A percentile compares a stretch with the other conserved stretches of the same genome.
Conservation (phyloP, 1,140 invertebrate species). For the Cardiocondyla obscurior region DNA sequence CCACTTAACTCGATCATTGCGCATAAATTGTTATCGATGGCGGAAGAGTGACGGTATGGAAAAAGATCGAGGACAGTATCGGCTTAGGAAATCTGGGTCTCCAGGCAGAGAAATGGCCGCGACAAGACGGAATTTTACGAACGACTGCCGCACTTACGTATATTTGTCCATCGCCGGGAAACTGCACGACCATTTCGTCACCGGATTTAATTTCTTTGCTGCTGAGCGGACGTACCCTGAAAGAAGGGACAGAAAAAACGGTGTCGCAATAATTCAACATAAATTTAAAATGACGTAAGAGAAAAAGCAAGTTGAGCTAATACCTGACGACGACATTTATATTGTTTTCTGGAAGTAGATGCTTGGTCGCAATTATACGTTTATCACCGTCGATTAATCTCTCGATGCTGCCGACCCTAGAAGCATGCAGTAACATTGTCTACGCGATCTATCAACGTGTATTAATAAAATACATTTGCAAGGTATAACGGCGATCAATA, state of each 20-base stretch:
- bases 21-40: neutral
- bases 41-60: neutral
- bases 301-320: neutral
- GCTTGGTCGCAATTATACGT: conserved; percentile 72
- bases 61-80: neutral
- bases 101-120: neutral
- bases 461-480: neutral
- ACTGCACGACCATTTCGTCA: conserved; percentile 87
- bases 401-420: conserved; percentile 75
- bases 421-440: conserved; percentile 9
- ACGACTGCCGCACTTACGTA: conserved; percentile 84
- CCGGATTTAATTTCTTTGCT: conserved; percentile 87
- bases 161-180: conserved; percentile 92
- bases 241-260: conserved; percentile 39
- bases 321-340: conserved; percentile 92
- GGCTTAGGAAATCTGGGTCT: neutral
- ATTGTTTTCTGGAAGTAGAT: conserved; percentile 87
- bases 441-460: neutral
- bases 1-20: neutral
- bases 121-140: neutral
- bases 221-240: conserved; percentile 89
- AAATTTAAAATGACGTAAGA: neutral
- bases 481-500: neutral
- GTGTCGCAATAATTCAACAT: neutral
- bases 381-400: conserved; percentile 73